phyloP scores from a whole-genome alignment of 2,113 vertebrate genomes.

The Lates calcarifer region DNA sequence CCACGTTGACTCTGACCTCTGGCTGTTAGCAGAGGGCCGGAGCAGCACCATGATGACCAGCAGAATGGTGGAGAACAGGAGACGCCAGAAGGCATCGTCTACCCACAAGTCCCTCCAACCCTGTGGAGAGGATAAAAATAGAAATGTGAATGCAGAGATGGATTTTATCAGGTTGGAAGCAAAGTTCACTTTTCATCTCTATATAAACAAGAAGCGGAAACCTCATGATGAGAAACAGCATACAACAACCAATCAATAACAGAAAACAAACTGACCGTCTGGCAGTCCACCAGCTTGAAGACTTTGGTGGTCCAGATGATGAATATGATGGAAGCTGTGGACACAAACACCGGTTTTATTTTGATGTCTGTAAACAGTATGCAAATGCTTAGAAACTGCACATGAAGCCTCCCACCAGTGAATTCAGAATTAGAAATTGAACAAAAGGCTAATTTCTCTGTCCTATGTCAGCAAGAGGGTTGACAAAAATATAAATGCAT shows the following conservation, averaged over 20 bases:
- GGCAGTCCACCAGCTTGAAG: constrained; percentile 95
- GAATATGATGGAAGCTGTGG: constrained; percentile 94
- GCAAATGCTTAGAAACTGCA: constrained; percentile 11
- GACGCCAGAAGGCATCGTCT: constrained; percentile 96
- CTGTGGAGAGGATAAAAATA: constrained; percentile 73
- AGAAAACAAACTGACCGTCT: constrained; percentile 88
- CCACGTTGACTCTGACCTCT: constrained; percentile 84
- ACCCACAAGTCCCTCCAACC: constrained; percentile 98
- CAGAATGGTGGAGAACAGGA: constrained; percentile 96
- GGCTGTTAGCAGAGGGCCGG: constrained; percentile 95
- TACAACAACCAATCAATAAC: not conserved
- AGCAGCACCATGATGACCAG: constrained; percentile 97
- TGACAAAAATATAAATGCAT: not conserved
- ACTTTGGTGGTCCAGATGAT: constrained; percentile 98
- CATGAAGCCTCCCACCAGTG: not conserved
- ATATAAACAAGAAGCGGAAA: constrained; percentile 7
- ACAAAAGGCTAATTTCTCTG: not conserved
- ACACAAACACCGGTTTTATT: constrained; percentile 52
- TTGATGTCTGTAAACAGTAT: constrained; percentile 24
- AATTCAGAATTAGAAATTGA: not conserved
- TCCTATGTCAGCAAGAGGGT: not conserved
- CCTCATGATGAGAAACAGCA: not conserved
- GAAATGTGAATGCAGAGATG: not conserved
- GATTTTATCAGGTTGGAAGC: not conserved
- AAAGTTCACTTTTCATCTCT: not conserved